Evolutionary conservation across 2,888 invertebrate species (phyloP).

Genomic region (Andrena haemorrhoa): DNA sequence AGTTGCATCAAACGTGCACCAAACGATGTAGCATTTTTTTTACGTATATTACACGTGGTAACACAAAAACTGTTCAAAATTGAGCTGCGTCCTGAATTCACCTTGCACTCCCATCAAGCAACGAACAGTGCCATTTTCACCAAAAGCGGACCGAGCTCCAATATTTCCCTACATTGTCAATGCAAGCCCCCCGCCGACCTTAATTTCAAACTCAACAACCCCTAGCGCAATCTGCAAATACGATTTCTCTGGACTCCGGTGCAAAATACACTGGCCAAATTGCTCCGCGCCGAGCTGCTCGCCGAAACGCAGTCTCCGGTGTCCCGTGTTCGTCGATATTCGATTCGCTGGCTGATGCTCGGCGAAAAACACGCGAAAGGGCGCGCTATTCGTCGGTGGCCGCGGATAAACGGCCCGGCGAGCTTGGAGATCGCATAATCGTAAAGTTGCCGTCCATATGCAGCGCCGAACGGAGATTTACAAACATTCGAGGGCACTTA

Average conservation of each 20-base stretch:
- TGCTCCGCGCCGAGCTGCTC: too few species aligned
- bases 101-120: too few species aligned
- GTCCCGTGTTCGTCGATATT: slow-evolving; percentile 5
- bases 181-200: too few species aligned
- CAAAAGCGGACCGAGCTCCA: too few species aligned
- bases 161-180: too few species aligned
- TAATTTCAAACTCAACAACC: too few species aligned
- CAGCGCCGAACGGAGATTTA: slow-evolving; percentile 61
- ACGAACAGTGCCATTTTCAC: too few species aligned
- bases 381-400: slow-evolving; percentile 15
- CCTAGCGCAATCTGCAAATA: background rate
- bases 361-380: slow-evolving; percentile 28
- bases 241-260: background rate
- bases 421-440: slow-evolving; percentile 54
- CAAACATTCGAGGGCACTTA: slow-evolving; percentile 69
- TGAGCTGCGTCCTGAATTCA: too few species aligned
- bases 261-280: background rate
- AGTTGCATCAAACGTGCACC: too few species aligned
- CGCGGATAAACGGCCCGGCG: slow-evolving; percentile 29
- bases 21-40: too few species aligned
- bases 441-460: slow-evolving; percentile 61
- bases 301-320: slow-evolving; percentile 6
- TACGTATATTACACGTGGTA: too few species aligned
- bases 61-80: too few species aligned
- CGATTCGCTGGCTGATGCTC: background rate